These are phyloP conservation scores for Ceratina australensis DNA, from an alignment of 1,140 invertebrate genomes.

Conservation along the genomic window DNA sequence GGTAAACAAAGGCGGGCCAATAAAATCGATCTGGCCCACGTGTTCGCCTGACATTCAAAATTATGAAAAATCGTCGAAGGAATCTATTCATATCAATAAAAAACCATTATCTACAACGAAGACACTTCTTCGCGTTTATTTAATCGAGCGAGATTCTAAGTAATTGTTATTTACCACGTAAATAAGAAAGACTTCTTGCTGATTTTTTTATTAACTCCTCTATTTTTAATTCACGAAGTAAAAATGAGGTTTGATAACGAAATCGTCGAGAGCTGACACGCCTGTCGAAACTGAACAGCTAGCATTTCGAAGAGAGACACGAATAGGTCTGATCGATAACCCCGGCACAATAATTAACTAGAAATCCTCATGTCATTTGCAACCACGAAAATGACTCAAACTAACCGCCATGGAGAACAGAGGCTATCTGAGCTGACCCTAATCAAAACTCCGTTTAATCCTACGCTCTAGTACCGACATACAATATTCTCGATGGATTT, in stretches of 20 bases:
- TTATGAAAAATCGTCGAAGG: too few relatives aligned
- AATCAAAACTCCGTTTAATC: background rate
- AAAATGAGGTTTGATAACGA: too few relatives aligned
- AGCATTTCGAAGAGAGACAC: constrained; percentile 5
- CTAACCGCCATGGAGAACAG: background rate
- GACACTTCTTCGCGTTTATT: too few relatives aligned
- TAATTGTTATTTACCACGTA: constrained; percentile 20
- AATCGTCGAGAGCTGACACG: too few relatives aligned
- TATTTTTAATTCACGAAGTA: background rate
- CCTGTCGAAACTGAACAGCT: background rate
- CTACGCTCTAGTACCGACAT: background rate
- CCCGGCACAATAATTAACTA: constrained; percentile 13
- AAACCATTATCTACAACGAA: too few relatives aligned
- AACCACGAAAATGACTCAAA: constrained; percentile 17
- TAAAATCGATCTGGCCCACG: too few relatives aligned
- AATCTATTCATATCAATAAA: too few relatives aligned
- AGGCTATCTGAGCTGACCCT: background rate
- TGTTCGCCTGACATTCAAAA: too few relatives aligned
- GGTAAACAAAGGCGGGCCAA: constrained; percentile 19
- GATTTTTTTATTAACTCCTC: constrained; percentile 6
- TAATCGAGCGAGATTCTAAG: background rate
- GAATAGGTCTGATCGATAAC: constrained; percentile 3
- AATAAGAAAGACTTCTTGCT: constrained; percentile 11
- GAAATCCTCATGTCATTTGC: constrained; percentile 2
- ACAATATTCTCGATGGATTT: too few relatives aligned